Evolutionary conservation across 2,797 vertebrate species (phyloP).

Genomic region (Lepidocolaptes lacrymiger): DNA sequence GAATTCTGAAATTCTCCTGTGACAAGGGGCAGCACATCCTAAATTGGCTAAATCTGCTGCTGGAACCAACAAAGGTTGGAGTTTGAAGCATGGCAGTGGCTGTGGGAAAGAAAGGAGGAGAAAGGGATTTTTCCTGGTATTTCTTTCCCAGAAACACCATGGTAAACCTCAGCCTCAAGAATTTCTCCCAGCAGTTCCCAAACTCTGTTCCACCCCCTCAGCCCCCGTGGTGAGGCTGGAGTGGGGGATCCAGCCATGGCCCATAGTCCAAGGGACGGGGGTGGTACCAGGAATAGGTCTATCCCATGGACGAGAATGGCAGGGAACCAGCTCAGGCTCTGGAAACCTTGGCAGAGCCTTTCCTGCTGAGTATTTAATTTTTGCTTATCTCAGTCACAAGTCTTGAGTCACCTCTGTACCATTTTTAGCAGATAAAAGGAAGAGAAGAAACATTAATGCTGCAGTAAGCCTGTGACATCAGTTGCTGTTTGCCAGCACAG

Average conservation of each 20-base stretch:
- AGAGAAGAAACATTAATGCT: neutral
- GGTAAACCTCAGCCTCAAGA: neutral
- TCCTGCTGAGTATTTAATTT: neutral
- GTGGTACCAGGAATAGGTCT: neutral
- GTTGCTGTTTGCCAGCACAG: neutral
- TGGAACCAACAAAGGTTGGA: neutral
- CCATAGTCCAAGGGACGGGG: accelerated
- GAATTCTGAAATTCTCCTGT: neutral
- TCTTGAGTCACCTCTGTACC: neutral
- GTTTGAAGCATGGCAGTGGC: neutral
- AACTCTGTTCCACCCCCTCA: neutral
- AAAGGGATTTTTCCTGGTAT: neutral
- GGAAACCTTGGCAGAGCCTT: neutral
- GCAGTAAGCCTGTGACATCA: neutral
- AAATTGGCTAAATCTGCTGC: neutral
- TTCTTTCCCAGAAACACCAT: neutral
- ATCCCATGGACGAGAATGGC: accelerated
- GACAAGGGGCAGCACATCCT: neutral
- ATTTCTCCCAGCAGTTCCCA: neutral
- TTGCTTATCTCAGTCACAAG: neutral
- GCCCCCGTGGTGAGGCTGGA: conserved; percentile 63
- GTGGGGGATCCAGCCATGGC: neutral
- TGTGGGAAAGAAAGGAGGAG: neutral
- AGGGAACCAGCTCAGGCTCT: neutral
- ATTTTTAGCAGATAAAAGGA: neutral